Evolutionary conservation across 2,797 vertebrate genomes (phyloP).

Genomic region (Macroramphosus scolopax): DNA sequence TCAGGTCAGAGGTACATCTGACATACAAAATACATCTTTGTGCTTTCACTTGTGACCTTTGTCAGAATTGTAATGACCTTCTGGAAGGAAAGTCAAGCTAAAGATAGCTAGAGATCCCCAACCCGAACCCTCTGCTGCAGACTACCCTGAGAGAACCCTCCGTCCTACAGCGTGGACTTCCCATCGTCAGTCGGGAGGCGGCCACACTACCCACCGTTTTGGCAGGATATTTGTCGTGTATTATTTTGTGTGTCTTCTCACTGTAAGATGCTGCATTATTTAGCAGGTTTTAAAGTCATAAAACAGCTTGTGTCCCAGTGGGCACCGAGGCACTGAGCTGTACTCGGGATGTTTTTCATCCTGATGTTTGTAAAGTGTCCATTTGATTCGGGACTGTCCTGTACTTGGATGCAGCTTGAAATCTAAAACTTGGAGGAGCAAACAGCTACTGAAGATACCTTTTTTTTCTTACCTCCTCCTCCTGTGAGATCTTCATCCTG

Average conservation of each 20-base stretch:
- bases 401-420: slow-evolving; percentile 42
- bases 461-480: neutral
- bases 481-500: neutral
- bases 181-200: too few relatives aligned
- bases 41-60: neutral
- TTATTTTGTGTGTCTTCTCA: slow-evolving; percentile 71
- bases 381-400: slow-evolving; percentile 67
- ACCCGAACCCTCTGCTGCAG: too few relatives aligned
- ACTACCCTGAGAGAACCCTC: too few relatives aligned
- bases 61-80: too few relatives aligned
- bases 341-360: slow-evolving; percentile 77
- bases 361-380: slow-evolving; percentile 69
- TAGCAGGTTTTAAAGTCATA: slow-evolving; percentile 82
- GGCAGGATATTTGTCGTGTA: slow-evolving; percentile 37
- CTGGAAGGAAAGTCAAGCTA: too few relatives aligned
- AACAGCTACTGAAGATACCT: neutral
- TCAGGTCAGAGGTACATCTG: slow-evolving; percentile 1
- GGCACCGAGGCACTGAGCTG: slow-evolving; percentile 61
- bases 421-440: slow-evolving; percentile 20
- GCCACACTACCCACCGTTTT: slow-evolving; percentile 16
- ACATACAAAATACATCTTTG: too few relatives aligned
- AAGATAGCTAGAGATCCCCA: too few relatives aligned
- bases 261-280: slow-evolving; percentile 78
- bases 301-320: slow-evolving; percentile 80
- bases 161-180: too few relatives aligned